Conservation (phyloP, 2,797 vertebrate genomes). For the Chelonia mydas region DNA sequence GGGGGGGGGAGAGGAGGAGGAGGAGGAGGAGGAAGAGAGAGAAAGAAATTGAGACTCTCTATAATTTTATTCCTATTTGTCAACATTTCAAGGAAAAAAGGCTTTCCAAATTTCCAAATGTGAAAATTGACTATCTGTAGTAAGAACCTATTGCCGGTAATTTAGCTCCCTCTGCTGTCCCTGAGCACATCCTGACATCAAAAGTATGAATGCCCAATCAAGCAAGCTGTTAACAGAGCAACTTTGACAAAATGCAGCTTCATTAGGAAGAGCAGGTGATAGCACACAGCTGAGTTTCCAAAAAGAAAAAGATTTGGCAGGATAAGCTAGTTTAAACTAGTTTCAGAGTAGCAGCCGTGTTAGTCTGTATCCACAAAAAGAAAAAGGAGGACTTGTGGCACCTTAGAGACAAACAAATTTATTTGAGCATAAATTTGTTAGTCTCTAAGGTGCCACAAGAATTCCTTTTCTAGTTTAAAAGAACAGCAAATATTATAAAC, state of each 20-base stretch:
- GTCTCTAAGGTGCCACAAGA: too few relatives aligned
- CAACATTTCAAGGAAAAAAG: neutral
- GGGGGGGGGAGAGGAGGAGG: too few relatives aligned
- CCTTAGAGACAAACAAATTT: too few relatives aligned
- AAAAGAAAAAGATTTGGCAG: neutral
- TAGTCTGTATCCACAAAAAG: too few relatives aligned
- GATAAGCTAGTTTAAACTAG: neutral
- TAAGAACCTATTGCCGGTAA: neutral
- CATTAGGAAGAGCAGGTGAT: neutral
- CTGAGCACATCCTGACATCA: too few relatives aligned
- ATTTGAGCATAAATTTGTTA: too few relatives aligned
- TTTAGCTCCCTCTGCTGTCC: neutral
- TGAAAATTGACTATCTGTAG: neutral
- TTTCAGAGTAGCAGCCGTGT: too few relatives aligned
- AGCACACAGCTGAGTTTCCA: neutral
- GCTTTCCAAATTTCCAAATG: neutral
- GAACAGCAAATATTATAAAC: neutral
- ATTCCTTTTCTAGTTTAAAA: too few relatives aligned
- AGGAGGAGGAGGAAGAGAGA: too few relatives aligned
- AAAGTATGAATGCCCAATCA: neutral
- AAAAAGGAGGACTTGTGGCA: too few relatives aligned
- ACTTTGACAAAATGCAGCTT: neutral
- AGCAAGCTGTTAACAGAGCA: neutral
- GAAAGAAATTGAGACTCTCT: neutral
- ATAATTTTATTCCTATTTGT: neutral